These are phyloP conservation scores for Poecilia gillii DNA, from an alignment of 2,797 vertebrate species.

Conservation along the genomic window DNA sequence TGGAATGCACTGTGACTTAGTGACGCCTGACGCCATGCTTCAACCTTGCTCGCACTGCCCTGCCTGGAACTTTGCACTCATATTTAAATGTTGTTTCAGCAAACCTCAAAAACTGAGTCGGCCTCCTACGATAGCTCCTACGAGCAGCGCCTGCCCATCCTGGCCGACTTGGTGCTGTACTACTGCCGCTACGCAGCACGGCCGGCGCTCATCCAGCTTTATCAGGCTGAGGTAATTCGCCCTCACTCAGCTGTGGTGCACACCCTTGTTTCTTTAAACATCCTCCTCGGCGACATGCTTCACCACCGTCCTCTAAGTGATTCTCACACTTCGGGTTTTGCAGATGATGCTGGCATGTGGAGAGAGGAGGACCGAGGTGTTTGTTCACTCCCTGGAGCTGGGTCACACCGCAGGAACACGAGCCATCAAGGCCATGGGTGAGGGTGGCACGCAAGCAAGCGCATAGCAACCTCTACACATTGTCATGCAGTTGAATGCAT, in stretches of 20 bases:
- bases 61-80: background rate
- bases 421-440: slow-evolving; percentile 96
- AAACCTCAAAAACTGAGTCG: slow-evolving; percentile 87
- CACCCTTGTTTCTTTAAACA: background rate
- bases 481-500: slow-evolving; percentile 29
- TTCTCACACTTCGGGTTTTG: slow-evolving; percentile 28
- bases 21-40: background rate
- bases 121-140: slow-evolving; percentile 77
- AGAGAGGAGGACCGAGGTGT: slow-evolving; percentile 90
- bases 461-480: slow-evolving; percentile 20
- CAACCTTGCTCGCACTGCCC: background rate
- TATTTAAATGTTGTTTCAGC: slow-evolving; percentile 49
- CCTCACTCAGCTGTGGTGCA: background rate
- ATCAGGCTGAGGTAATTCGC: slow-evolving; percentile 89
- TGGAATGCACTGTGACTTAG: background rate
- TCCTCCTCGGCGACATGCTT: background rate
- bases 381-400: slow-evolving; percentile 94
- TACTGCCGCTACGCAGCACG: slow-evolving; percentile 90
- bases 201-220: slow-evolving; percentile 91
- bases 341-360: slow-evolving; percentile 91
- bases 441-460: slow-evolving; percentile 33
- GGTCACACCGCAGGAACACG: slow-evolving; percentile 92
- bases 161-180: slow-evolving; percentile 94
- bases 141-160: slow-evolving; percentile 88
- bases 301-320: slow-evolving; percentile 9